Conservation (phyloP, 2,797 vertebrate species). For the Garrulus glandarius region DNA sequence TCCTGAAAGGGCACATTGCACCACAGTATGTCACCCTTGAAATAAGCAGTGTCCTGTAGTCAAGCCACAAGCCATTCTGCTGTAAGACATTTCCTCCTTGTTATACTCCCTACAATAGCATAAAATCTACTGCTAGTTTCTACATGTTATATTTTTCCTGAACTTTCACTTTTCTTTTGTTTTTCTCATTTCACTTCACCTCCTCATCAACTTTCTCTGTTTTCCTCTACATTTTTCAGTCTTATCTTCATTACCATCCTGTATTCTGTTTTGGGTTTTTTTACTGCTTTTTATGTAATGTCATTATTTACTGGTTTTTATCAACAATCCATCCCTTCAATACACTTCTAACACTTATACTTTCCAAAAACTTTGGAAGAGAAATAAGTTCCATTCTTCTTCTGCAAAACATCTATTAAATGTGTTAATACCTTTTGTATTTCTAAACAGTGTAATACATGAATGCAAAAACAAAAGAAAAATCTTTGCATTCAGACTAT, state of each 20-base stretch:
- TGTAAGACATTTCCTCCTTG: not conserved
- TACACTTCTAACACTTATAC: not conserved
- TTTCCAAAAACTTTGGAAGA: not conserved
- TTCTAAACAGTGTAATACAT: not conserved
- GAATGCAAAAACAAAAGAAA: not conserved
- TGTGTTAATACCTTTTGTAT: not conserved
- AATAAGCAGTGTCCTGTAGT: not conserved
- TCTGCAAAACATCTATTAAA: not conserved
- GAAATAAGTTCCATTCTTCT: not conserved
- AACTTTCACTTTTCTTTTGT: not conserved
- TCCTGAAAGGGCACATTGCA: not conserved
- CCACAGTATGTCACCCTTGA: not conserved
- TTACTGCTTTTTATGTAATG: not conserved
- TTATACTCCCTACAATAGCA: not conserved
- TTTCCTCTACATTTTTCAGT: not conserved
- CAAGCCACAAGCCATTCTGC: not conserved
- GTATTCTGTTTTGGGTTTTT: not conserved
- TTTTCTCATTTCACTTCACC: not conserved
- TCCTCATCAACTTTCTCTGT: not conserved
- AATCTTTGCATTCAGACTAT: not conserved
- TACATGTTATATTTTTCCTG: not conserved
- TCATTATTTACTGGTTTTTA: not conserved
- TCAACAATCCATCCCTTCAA: not conserved
- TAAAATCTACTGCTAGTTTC: not conserved
- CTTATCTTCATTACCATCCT: not conserved